Percentiles rank a stretch among this genome's conserved stretches.
phyloP scores from a whole-genome alignment of 2,888 invertebrate genomes.

The Agelastica alni region DNA sequence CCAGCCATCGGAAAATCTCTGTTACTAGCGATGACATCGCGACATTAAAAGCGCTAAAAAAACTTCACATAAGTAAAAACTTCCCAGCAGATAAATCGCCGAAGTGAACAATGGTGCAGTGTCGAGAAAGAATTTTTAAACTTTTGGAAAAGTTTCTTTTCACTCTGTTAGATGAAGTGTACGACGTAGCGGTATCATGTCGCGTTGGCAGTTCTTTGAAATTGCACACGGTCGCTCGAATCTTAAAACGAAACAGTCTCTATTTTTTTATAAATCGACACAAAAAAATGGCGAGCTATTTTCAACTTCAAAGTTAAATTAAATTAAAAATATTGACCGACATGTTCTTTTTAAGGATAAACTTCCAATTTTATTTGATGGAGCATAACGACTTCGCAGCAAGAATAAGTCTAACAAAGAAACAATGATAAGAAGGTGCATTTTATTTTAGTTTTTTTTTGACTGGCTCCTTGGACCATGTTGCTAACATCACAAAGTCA shows the following conservation, averaged over 20 bases:
- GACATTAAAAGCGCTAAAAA: conserved; percentile 26
- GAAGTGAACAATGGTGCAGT: conserved; percentile 21
- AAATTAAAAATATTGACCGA: background rate
- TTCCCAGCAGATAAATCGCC: conserved; percentile 22
- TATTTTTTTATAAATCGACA: conserved; percentile 6
- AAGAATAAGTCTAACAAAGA: no score
- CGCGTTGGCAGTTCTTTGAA: conserved; percentile 16
- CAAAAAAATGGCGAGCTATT: background rate
- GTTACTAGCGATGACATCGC: conserved; percentile 22
- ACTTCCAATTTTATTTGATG: no score
- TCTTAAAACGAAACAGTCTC: conserved; percentile 8
- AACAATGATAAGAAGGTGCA: no score
- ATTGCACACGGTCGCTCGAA: conserved; percentile 10
- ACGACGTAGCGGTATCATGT: conserved; percentile 13
- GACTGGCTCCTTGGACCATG: no score
- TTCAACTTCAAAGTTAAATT: background rate
- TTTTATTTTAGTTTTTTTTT: no score
- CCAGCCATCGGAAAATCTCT: conserved; percentile 21
- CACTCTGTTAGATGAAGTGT: conserved; percentile 21
- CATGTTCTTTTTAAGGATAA: no score
- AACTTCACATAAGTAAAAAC: conserved; percentile 26
- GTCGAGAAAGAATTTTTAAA: conserved; percentile 17
- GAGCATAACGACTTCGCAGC: no score
- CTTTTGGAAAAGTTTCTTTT: conserved; percentile 15
- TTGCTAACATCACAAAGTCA: no score